These are phyloP conservation scores for Calliphora vicina DNA, from an alignment of 1,140 invertebrate genomes.

Conservation along the genomic window DNA sequence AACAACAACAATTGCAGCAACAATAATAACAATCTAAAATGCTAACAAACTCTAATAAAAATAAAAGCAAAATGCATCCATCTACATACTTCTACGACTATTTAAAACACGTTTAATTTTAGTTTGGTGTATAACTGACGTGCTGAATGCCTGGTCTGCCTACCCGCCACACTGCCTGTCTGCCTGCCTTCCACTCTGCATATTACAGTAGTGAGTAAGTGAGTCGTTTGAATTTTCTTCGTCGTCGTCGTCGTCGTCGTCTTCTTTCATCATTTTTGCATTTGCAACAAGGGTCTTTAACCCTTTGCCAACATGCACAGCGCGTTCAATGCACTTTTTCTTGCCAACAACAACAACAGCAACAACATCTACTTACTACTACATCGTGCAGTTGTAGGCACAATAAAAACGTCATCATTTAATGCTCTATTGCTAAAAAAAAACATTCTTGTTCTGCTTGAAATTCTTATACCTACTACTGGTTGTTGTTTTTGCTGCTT, in stretches of 20 bases:
- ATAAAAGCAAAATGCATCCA: too few relatives aligned
- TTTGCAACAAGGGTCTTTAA: slow-evolving; percentile 57
- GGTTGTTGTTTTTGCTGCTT: neutral
- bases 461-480: neutral
- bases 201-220: neutral
- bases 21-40: too few relatives aligned
- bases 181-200: neutral
- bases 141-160: too few relatives aligned
- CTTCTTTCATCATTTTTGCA: slow-evolving; percentile 14
- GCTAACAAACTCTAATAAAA: too few relatives aligned
- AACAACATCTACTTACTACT: neutral
- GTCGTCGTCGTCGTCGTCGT: neutral
- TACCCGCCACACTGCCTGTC: neutral
- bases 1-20: neutral
- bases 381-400: neutral
- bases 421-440: slow-evolving; percentile 21
- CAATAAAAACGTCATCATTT: slow-evolving; percentile 22
- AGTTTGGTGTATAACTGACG: too few relatives aligned
- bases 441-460: neutral
- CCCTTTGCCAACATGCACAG: slow-evolving; percentile 47
- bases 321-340: slow-evolving; percentile 56
- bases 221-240: neutral
- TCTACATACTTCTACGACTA: too few relatives aligned
- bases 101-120: slow-evolving; percentile 21
- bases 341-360: neutral